phyloP scores from a whole-genome alignment of 2,113 vertebrate species.

The Anas platyrhynchos region DNA sequence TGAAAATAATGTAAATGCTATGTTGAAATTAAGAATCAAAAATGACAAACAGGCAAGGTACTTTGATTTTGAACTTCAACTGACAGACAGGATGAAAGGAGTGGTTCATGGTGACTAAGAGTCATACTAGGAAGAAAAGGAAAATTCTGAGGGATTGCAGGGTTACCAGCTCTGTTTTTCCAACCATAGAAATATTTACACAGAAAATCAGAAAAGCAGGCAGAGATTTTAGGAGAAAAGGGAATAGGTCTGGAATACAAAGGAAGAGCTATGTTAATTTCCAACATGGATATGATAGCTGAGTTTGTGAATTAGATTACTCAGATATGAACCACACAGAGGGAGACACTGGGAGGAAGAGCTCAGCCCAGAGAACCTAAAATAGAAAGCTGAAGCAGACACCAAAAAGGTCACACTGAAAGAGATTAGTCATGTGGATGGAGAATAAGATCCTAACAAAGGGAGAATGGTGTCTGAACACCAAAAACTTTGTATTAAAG shows the following conservation, averaged over 20 bases:
- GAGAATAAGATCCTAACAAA: neutral
- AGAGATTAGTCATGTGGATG: neutral
- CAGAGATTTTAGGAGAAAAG: neutral
- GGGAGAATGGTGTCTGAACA: neutral
- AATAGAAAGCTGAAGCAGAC: neutral
- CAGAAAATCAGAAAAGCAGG: conserved; percentile 4
- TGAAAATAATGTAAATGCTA: neutral
- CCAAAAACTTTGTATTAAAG: neutral
- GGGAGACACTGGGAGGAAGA: neutral
- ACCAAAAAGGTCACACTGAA: neutral
- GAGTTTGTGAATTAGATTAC: neutral
- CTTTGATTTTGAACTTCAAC: conserved; percentile 12
- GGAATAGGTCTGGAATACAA: neutral
- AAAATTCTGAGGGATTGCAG: neutral
- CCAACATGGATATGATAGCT: neutral
- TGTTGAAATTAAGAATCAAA: conserved; percentile 1
- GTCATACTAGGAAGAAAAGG: neutral
- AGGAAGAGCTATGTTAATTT: neutral
- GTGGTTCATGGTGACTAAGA: neutral
- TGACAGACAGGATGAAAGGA: neutral
- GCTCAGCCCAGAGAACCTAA: neutral
- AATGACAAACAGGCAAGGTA: neutral
- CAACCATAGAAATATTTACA: neutral
- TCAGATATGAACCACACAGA: neutral
- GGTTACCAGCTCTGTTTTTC: conserved; percentile 9